Evolutionary conservation across 2,797 vertebrate genomes (phyloP).

Genomic region (Poeciliopsis paucimaculata): DNA sequence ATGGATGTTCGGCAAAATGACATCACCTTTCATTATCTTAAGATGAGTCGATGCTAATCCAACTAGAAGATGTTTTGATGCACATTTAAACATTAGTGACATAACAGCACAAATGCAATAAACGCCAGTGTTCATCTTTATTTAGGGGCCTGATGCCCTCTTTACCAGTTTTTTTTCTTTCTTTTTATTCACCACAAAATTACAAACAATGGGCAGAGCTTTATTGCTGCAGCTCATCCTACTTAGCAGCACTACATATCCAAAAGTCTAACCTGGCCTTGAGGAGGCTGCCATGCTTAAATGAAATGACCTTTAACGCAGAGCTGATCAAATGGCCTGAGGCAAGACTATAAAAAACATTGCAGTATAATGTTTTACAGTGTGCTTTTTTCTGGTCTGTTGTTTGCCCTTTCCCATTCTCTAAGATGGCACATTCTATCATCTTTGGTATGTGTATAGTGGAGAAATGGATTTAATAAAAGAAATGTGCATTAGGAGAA

Average conservation of each 20-base stretch:
- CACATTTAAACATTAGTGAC: constrained; percentile 50
- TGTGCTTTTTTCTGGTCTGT: constrained; percentile 59
- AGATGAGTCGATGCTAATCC: constrained; percentile 73
- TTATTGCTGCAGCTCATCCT: constrained; percentile 55
- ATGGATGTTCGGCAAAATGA: constrained; percentile 72
- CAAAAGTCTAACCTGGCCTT: constrained; percentile 36
- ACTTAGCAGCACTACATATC: constrained; percentile 43
- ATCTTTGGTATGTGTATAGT: constrained; percentile 53
- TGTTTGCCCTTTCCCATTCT: constrained; percentile 73
- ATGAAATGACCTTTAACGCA: constrained; percentile 79
- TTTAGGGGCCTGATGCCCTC: constrained; percentile 37
- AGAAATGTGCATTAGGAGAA: constrained; percentile 38
- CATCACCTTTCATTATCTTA: constrained; percentile 73
- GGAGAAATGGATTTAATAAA: constrained; percentile 42
- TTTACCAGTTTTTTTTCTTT: constrained; percentile 4
- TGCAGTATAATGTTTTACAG: constrained; percentile 73
- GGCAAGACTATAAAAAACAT: constrained; percentile 71
- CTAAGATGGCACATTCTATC: constrained; percentile 46
- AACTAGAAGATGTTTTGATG: constrained; percentile 64
- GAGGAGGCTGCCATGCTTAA: constrained; percentile 64
- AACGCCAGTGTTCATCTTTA: constrained; percentile 51
- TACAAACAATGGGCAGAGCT: constrained; percentile 31
- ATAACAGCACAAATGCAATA: constrained; percentile 61
- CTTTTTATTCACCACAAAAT: not conserved
- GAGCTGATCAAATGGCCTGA: constrained; percentile 76